Conservation (phyloP, 2,888 invertebrate species). For the Marasmarcha lunaedactyla region DNA sequence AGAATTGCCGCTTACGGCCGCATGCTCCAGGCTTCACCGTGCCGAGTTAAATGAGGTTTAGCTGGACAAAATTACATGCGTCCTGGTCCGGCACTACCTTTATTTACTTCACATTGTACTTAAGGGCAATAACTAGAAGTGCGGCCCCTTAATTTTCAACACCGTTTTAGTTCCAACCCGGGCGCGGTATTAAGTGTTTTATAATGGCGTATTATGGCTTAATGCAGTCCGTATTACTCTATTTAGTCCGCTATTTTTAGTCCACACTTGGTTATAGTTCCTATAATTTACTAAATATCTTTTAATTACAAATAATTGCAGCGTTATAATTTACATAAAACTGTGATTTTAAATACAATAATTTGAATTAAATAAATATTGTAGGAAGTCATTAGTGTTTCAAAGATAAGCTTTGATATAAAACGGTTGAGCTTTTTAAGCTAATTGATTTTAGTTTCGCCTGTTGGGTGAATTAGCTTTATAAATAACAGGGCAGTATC, state of each 20-base stretch:
- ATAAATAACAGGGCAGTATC: not conserved
- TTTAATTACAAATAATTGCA: not conserved
- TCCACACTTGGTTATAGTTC: too few species aligned
- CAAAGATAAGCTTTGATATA: too few species aligned
- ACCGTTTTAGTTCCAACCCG: conserved; percentile 42
- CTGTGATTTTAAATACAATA: too few species aligned
- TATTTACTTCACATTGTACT: conserved; percentile 68
- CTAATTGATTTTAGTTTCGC: not conserved
- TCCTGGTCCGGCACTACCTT: conserved; percentile 48
- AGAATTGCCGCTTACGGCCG: conserved; percentile 17
- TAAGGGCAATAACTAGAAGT: conserved; percentile 62
- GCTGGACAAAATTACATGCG: conserved; percentile 61
- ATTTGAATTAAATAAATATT: too few species aligned
- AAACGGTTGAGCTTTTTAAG: not conserved
- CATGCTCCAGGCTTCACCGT: conserved; percentile 39
- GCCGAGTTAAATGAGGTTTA: conserved; percentile 58
- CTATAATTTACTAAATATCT: too few species aligned
- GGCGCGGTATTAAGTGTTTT: conserved; percentile 37
- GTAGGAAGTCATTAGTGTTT: too few species aligned
- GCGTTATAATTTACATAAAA: not conserved
- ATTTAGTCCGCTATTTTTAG: conserved; percentile 11
- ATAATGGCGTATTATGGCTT: conserved; percentile 28
- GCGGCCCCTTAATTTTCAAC: conserved; percentile 48
- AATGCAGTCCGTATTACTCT: conserved; percentile 26
- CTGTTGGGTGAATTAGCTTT: too few species aligned